Evolutionary conservation across 2,888 invertebrate genomes (phyloP).

Genomic region (Lasioglossum zephyrum): DNA sequence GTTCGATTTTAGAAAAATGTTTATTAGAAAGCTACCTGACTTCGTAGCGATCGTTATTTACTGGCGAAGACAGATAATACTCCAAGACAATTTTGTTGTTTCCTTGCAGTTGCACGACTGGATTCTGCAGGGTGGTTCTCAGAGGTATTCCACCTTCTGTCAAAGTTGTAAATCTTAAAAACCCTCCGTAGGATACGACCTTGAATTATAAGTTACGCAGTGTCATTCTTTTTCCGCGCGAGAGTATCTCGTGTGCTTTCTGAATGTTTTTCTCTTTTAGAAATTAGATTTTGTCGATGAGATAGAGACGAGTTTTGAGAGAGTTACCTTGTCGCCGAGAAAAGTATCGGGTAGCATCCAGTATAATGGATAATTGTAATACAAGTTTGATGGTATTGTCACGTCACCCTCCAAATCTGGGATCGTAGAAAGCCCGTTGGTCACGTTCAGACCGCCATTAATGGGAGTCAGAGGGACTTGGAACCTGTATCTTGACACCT

Average conservation of each 20-base stretch:
- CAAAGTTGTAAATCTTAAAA: constrained; percentile 90
- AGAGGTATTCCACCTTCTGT: constrained; percentile 88
- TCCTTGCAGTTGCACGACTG: constrained; percentile 93
- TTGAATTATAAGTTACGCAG: constrained; percentile 44
- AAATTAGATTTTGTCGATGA: neutral
- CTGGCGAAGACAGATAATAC: constrained; percentile 86
- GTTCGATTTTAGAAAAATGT: neutral
- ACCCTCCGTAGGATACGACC: constrained; percentile 96
- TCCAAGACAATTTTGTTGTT: constrained; percentile 90
- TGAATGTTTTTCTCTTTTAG: neutral
- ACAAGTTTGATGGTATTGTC: constrained; percentile 85
- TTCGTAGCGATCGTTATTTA: constrained; percentile 83
- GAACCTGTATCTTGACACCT: constrained; percentile 79
- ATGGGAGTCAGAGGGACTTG: constrained; percentile 73
- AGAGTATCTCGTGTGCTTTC: neutral
- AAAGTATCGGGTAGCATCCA: constrained; percentile 93
- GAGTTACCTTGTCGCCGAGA: constrained; percentile 90
- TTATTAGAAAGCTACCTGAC: constrained; percentile 82
- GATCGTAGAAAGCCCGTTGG: constrained; percentile 87
- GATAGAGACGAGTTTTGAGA: neutral
- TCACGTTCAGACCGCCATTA: constrained; percentile 85
- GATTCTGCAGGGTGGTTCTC: constrained; percentile 88
- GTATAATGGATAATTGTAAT: constrained; percentile 90
- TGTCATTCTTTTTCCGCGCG: neutral
- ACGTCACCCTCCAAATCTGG: constrained; percentile 87